Percentiles rank a stretch among this genome's conserved stretches.
Evolutionary conservation across 2,797 vertebrate genomes (phyloP).

Genomic region (Typhlichthys subterraneus): DNA sequence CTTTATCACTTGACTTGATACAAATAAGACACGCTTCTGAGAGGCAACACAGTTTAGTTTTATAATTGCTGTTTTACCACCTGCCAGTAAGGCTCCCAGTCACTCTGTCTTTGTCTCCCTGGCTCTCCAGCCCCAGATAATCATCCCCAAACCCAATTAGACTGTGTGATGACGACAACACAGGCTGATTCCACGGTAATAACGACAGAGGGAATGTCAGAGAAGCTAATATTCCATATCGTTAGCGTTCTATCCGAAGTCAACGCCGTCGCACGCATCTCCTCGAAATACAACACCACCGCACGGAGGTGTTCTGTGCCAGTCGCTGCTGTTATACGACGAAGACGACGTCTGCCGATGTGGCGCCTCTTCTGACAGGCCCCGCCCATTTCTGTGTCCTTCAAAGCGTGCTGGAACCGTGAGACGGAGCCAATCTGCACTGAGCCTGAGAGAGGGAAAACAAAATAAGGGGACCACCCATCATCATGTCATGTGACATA

Average conservation of each 20-base stretch:
- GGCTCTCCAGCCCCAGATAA: conserved; percentile 41
- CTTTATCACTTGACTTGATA: conserved; percentile 68
- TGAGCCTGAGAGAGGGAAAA: no score
- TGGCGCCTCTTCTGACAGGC: neutral
- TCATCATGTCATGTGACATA: no score
- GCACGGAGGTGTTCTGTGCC: neutral
- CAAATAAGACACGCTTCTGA: conserved; percentile 69
- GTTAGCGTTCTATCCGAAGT: neutral
- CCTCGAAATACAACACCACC: no score
- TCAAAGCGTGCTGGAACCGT: conserved; percentile 1
- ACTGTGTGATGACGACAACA: conserved; percentile 19
- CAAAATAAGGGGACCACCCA: no score
- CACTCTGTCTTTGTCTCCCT: conserved; percentile 44
- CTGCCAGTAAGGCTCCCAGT: conserved; percentile 65
- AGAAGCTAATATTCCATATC: conserved; percentile 15
- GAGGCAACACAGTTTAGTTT: conserved; percentile 66
- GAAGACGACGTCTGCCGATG: neutral
- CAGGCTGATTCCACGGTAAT: conserved; percentile 11
- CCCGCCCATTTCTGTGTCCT: neutral
- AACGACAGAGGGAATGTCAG: conserved; percentile 19
- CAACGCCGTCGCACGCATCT: no score
- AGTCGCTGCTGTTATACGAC: neutral
- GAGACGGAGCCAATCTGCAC: no score
- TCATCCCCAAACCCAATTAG: conserved; percentile 53
- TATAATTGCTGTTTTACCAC: conserved; percentile 76